Base-by-base conservation (phyloP, 2,113 vertebrate genomes). In the Periophthalmodon schlosseri region DNA sequence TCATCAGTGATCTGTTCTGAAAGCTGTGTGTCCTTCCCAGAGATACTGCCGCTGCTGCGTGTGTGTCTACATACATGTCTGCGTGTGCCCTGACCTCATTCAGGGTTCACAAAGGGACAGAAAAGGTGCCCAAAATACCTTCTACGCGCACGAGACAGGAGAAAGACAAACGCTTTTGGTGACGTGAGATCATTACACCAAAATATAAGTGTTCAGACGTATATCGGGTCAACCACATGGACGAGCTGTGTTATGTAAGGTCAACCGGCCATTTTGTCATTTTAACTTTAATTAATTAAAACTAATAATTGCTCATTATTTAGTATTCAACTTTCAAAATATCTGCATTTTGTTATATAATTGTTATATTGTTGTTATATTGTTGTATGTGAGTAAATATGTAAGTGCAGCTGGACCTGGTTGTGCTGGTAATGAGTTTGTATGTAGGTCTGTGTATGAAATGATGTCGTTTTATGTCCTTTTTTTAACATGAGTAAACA, bases 1-100 rank as follows among this genome's bases (percentile, higher is more conserved):
- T 87, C 83, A 91, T 88, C 86, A 83, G 85, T 93, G 89, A 94
- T 93, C 86, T 90, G 87, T 93, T 94, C 86, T 93, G 92, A 94
- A 92, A 91, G 89, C 89, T 90, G 84, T 85, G 89, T 89, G 90
- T 94, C 91, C 82, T 85, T 83, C 78, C 79, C 84, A 75, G 83
- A 84, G 79, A 88, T 86, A 3, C 28, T 28, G 74, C 70, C 84
- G 79, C 87, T 85, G 74, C 70, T 85, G 80, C 87, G 71, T 70
- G 63, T 72, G 68, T 75, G 69, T 75, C 49, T 76, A 24, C 75
- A 75, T 67, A 63, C 77, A 28, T 79, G 74, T 84, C 74, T 84
- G 77, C 87, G 81, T 88, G 84, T 44, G 39, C 39, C 85, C 88
- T 91, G 91, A 93, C 91, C 91, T 91, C 90, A 89, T 91, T 91